Evolutionary conservation across 2,113 vertebrate genomes (phyloP), one percentile per base, ranked within the genome.

Genomic region (Prolemur simus): DNA sequence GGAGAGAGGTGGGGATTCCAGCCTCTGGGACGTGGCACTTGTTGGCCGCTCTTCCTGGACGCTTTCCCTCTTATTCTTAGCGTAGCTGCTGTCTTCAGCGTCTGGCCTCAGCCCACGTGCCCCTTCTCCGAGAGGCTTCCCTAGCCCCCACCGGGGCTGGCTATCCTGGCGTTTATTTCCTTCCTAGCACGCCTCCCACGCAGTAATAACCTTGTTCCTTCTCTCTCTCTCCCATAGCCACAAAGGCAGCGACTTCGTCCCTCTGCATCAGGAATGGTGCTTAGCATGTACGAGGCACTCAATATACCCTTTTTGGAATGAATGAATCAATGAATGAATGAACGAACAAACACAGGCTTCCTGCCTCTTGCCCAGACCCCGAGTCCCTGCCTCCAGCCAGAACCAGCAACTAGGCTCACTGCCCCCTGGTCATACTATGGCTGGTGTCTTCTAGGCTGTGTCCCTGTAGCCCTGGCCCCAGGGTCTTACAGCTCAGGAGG

Each of bases 21-120:
- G 64, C 29, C 49, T 77, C 77, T 21, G 32, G 29, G 87, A 27
- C 66, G 54, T 49, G 42, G 74, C 29, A 1, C 34, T 6, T 15
- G 8, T 2, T 2, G 2, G 18, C 20, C 42, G 4, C 47, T 47
- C 6, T 0, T 3, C 45, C 73, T 0, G 2, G 5, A 68, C 27
- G 29, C 29, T 45, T 23, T 74, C 23, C 18, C 0, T 29, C 71
- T 42, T 21, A n/a, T 45, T 34, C 77, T 54, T 15, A 32, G 42
- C 7, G 0, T 32, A 20, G 42, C 58, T 49, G 17, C 47, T 15
- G 0, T 9, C 49, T 20, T 47, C 54, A 7, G 82, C 25, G 8
- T 47, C 42, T 25, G 34, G 9, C 68, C 58, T 94, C 71, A n/a
- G 56, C 32, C 52, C 52, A 47, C 64, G 49, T 2, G 25, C 34